phyloP scores from a whole-genome alignment of 2,797 vertebrate species.

The Clarias laeviceps region DNA sequence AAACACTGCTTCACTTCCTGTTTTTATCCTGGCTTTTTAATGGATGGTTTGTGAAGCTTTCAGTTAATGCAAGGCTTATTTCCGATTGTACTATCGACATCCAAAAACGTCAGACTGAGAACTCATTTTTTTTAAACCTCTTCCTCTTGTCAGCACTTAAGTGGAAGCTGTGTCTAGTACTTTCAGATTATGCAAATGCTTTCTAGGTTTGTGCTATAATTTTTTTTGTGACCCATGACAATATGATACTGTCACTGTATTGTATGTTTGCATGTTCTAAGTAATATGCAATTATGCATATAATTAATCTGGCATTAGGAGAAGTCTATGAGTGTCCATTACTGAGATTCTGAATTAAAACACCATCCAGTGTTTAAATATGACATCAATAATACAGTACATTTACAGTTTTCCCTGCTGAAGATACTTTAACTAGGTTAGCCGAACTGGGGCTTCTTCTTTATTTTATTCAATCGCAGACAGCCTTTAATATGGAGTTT shows the following conservation, averaged over 20 bases:
- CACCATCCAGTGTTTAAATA: neutral
- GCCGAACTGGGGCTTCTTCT: neutral
- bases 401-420: neutral
- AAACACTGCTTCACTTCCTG: neutral
- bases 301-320: neutral
- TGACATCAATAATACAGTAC: conserved; percentile 3
- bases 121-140: neutral
- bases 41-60: conserved; percentile 24
- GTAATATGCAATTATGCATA: neutral
- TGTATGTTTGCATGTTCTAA: neutral
- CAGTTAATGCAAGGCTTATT: conserved; percentile 16
- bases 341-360: neutral
- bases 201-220: neutral
- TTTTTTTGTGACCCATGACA: neutral
- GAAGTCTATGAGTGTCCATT: neutral
- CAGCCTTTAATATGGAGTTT: conserved; percentile 23
- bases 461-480: conserved; percentile 13
- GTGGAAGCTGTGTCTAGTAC: neutral
- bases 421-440: conserved; percentile 5
- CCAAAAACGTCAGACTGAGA: conserved; percentile 32
- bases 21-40: neutral
- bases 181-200: neutral
- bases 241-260: neutral
- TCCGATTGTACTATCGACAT: conserved; percentile 31
- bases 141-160: neutral